A percentile compares a stretch with the other conserved stretches of the same genome.
Conservation (phyloP, 2,113 vertebrate species). For the Melospiza melodia region DNA sequence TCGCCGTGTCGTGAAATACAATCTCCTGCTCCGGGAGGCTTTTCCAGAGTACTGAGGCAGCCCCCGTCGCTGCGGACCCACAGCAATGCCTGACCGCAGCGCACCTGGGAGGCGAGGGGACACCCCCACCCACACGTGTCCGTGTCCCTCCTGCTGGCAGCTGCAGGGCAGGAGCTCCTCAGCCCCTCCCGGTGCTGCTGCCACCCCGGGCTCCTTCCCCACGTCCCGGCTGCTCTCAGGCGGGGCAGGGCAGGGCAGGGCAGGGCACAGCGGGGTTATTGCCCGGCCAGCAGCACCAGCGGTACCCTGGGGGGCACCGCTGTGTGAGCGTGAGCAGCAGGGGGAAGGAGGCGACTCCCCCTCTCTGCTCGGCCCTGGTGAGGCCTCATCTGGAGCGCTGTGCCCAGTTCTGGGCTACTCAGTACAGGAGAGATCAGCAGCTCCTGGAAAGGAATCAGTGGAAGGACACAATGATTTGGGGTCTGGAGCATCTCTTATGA, state of each 20-base stretch:
- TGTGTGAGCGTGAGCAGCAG: neutral
- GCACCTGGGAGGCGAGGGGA: neutral
- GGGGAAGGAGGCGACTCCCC: rapidly evolving
- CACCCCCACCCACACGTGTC: neutral
- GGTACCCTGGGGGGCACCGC: rapidly evolving
- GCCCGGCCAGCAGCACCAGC: neutral
- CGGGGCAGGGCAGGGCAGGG: rapidly evolving
- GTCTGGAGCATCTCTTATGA: neutral
- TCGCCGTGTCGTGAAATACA: rapidly evolving
- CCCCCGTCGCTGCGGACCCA: rapidly evolving
- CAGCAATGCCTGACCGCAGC: rapidly evolving
- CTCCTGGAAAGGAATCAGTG: rapidly evolving
- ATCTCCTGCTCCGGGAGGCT: rapidly evolving
- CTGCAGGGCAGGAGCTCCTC: neutral
- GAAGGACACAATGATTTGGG: no score
- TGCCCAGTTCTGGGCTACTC: neutral
- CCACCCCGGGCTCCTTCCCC: no score
- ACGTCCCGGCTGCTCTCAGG: rapidly evolving
- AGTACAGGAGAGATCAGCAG: neutral
- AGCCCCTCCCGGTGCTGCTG: neutral
- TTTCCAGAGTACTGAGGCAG: no score
- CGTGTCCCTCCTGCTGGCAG: neutral
- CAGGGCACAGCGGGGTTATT: rapidly evolving
- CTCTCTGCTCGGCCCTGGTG: rapidly evolving
- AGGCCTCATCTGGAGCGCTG: neutral